Evolutionary conservation across 2,888 invertebrate genomes (phyloP).

Genomic region (Dasypogon diadema): DNA sequence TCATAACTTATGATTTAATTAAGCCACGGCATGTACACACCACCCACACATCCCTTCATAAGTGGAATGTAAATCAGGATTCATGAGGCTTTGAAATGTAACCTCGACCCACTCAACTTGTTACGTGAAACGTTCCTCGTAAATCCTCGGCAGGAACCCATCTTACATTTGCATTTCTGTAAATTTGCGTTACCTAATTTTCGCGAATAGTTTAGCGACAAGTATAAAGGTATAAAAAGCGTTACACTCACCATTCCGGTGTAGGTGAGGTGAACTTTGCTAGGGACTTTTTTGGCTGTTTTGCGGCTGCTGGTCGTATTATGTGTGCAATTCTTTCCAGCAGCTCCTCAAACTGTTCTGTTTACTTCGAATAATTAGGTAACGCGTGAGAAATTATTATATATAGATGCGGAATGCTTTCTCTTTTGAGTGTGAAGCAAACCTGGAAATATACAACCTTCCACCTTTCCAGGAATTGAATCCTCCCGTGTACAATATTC

Average conservation of each 20-base stretch:
- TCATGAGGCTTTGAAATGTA: neutral
- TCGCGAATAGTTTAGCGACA: neutral
- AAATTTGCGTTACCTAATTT: constrained; percentile 26
- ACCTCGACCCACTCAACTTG: constrained; percentile 30
- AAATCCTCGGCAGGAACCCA: neutral
- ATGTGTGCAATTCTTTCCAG: neutral
- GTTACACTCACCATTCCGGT: neutral
- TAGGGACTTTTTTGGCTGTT: neutral
- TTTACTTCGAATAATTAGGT: constrained; percentile 20
- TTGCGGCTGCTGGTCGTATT: neutral
- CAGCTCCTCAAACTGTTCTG: constrained; percentile 17
- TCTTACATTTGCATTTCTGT: neutral
- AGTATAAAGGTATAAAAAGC: neutral
- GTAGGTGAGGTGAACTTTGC: too few species aligned
- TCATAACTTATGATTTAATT: constrained; percentile 49
- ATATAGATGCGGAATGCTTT: too few species aligned
- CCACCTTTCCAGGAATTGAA: neutral
- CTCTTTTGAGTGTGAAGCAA: too few species aligned
- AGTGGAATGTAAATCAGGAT: constrained; percentile 8
- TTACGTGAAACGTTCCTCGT: neutral
- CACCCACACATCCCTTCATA: neutral
- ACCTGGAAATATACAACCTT: neutral
- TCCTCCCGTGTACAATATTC: constrained; percentile 2
- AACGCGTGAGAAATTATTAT: neutral
- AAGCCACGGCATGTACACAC: constrained; percentile 5